Base-by-base conservation (phyloP, 1,140 invertebrate species). In the Cepaea nemoralis region DNA sequence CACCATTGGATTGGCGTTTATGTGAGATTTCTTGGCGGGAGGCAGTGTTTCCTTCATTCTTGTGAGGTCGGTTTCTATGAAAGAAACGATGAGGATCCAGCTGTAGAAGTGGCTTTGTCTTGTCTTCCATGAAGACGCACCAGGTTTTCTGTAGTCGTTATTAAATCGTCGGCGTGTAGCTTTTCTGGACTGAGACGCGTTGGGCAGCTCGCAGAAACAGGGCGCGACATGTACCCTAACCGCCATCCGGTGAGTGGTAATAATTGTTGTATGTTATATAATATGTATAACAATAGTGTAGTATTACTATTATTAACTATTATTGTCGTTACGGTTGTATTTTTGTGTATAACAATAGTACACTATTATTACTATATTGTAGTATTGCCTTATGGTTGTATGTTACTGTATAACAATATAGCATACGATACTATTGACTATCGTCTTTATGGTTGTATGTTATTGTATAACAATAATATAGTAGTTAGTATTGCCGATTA, bases 181-280 rank as follows among this genome's bases (percentile, higher is more conserved):
- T 55, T 3, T 55, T 55, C 12, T 22, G 50, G n/a, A 55, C n/a
- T 55, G 3, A 73, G 39, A 40, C 39, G 19, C 19, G 22, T 16
- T 73, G 40, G 19, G 19, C 19, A 27, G 24, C 10, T 27, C 50
- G n/a, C 73, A 50, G 50, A 31, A 50, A 10, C 50, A 19, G 24
- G 50, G 48, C 50, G 33, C 63, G 87, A 71, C 70, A 91, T 91
- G 91, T 91, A 91, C 85, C 90, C 90, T 3, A 91, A 91, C 76
- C 85, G 90, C 55, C 90, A 90, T 82, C 90, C 91, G 81, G 91
- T 91, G 89, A 91, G 90, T 90, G 69, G 37, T n/a, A n/a, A n/a
- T n/a, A n/a, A n/a, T n/a, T n/a, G n/a, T n/a, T n/a, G n/a, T n/a
- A n/a, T n/a, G n/a, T n/a, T n/a, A n/a, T n/a, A n/a, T n/a, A n/a